phyloP scores from a whole-genome alignment of 2,797 vertebrate species.

The Cyprinella venusta region DNA sequence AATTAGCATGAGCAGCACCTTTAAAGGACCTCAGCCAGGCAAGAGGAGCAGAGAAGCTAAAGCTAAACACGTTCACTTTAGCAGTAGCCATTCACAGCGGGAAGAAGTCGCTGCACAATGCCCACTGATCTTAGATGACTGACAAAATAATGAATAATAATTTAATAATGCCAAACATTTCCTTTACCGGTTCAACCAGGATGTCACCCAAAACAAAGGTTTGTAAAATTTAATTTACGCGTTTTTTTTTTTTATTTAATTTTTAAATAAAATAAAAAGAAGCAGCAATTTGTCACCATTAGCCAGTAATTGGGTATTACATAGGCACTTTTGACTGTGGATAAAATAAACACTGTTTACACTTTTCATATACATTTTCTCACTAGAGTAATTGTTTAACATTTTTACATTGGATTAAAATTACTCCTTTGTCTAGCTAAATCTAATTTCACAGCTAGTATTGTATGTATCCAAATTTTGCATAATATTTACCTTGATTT shows the following conservation, averaged over 20 bases:
- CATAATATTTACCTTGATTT: neutral
- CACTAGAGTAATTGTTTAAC: neutral
- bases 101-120: neutral
- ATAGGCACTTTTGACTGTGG: neutral
- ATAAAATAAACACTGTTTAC: neutral
- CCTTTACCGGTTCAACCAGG: neutral
- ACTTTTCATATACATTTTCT: neutral
- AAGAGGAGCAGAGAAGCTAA: conserved; percentile 4
- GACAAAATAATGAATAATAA: neutral
- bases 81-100: neutral
- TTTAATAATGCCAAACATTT: neutral
- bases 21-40: conserved; percentile 12
- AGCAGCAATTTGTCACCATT: neutral
- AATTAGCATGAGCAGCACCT: conserved; percentile 69
- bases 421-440: neutral
- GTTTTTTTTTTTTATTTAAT: too few species aligned
- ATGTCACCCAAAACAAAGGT: neutral
- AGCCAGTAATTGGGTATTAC: neutral
- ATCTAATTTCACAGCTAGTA: neutral
- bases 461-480: neutral
- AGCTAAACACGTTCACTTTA: conserved; percentile 50
- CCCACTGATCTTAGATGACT: neutral
- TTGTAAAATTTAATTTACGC: neutral
- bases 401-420: neutral
- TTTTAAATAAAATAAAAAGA: too few species aligned